These are phyloP conservation scores for Hippopotamyrus pictus DNA, from an alignment of 2,797 vertebrate species.

Conservation along the genomic window DNA sequence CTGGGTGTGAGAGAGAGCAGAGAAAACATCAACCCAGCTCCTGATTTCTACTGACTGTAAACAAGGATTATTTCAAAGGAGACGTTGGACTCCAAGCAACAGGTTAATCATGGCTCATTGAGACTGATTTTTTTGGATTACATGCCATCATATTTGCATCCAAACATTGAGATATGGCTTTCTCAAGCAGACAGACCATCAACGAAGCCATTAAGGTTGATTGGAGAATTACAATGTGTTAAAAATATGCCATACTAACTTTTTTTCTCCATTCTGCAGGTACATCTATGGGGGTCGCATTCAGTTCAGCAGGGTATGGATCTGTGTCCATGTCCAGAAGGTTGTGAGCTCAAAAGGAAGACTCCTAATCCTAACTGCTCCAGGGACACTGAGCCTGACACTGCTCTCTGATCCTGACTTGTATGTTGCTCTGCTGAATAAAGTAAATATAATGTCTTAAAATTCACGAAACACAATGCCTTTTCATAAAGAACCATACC, in stretches of 20 bases:
- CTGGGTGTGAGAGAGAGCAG: neutral
- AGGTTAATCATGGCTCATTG: neutral
- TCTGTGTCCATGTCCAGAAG: neutral
- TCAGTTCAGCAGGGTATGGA: neutral
- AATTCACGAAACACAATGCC: neutral
- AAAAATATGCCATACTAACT: neutral
- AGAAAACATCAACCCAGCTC: neutral
- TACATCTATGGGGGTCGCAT: neutral
- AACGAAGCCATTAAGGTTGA: neutral
- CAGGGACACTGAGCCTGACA: neutral
- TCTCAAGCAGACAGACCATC: neutral
- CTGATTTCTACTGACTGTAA: neutral
- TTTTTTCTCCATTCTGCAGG: neutral
- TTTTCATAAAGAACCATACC: neutral
- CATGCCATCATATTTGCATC: neutral
- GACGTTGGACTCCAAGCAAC: neutral
- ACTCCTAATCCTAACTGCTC: neutral
- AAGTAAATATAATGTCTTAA: neutral
- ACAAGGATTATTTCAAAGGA: neutral
- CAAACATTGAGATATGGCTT: neutral
- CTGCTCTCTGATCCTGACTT: neutral
- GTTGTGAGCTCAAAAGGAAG: neutral
- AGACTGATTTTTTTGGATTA: neutral
- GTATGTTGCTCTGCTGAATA: neutral
- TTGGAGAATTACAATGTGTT: neutral